Percentiles rank a stretch among this genome's conserved stretches.
Conservation (phyloP, 2,113 vertebrate species). For the Rafetus swinhoei region DNA sequence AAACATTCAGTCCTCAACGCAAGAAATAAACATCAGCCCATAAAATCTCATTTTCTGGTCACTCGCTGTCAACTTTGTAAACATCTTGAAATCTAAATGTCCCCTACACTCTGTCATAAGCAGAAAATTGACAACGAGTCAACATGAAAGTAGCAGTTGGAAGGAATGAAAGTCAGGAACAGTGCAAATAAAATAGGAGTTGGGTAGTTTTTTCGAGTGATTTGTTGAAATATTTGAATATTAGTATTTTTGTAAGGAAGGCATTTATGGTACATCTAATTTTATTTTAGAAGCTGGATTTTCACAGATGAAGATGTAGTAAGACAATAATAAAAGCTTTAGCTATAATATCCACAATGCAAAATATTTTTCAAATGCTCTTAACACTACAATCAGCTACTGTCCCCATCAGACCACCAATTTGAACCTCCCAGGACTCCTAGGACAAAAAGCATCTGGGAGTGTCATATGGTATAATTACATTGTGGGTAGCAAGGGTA, state of each 20-base stretch:
- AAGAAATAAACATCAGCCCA: background rate
- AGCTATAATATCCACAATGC: background rate
- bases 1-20: background rate
- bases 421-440: background rate
- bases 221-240: background rate
- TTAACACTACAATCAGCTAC: background rate
- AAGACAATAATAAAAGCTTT: background rate
- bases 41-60: background rate
- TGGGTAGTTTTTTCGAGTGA: background rate
- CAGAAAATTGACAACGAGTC: background rate
- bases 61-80: slow-evolving; percentile 15
- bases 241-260: fast-evolving
- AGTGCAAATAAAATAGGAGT: background rate
- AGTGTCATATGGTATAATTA: background rate
- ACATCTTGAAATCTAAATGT: background rate
- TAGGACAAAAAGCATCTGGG: background rate
- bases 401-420: background rate
- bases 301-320: background rate
- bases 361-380: background rate
- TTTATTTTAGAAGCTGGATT: background rate
- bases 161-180: background rate
- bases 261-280: background rate
- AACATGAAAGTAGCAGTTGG: background rate
- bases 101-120: background rate
- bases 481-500: background rate